phyloP scores from a whole-genome alignment of 1,140 invertebrate species.

The Galleria mellonella region DNA sequence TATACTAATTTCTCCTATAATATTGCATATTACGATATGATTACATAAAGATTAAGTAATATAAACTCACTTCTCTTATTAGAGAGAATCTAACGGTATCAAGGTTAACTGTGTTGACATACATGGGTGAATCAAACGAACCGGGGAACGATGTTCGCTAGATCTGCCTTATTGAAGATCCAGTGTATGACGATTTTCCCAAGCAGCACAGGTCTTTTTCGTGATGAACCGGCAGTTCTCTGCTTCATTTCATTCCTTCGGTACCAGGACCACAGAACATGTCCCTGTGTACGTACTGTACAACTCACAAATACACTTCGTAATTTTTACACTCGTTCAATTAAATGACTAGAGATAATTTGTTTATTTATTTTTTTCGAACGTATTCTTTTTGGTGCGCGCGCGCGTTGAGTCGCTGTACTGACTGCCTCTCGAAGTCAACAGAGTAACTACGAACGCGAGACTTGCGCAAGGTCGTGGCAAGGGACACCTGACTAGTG shows the following conservation, averaged over 20 bases:
- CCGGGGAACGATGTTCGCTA: conserved; percentile 58
- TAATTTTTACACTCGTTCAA: not conserved
- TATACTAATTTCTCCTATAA: too few relatives aligned
- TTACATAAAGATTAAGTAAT: not conserved
- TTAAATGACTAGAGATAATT: not conserved
- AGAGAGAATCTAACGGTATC: too few relatives aligned
- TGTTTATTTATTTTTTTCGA: not conserved
- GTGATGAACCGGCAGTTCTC: conserved; percentile 22
- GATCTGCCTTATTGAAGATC: conserved; percentile 55
- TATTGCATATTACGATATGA: not conserved
- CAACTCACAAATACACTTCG: not conserved
- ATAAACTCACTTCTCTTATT: not conserved
- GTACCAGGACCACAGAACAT: conserved; percentile 1
- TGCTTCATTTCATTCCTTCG: conserved; percentile 58
- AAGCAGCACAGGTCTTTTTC: conserved; percentile 40
- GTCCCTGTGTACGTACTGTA: not conserved
- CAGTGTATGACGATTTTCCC: conserved; percentile 49
- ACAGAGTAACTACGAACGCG: conserved; percentile 3
- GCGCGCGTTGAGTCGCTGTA: conserved; percentile 21
- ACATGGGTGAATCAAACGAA: conserved; percentile 19
- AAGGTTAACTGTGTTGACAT: too few relatives aligned
- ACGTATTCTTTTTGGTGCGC: conserved; percentile 8
- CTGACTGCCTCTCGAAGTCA: conserved; percentile 17
- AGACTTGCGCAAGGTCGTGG: conserved; percentile 37
- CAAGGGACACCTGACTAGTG: conserved; percentile 26